phyloP scores from a whole-genome alignment of 1,140 invertebrate species.

The Hyphantria cunea region DNA sequence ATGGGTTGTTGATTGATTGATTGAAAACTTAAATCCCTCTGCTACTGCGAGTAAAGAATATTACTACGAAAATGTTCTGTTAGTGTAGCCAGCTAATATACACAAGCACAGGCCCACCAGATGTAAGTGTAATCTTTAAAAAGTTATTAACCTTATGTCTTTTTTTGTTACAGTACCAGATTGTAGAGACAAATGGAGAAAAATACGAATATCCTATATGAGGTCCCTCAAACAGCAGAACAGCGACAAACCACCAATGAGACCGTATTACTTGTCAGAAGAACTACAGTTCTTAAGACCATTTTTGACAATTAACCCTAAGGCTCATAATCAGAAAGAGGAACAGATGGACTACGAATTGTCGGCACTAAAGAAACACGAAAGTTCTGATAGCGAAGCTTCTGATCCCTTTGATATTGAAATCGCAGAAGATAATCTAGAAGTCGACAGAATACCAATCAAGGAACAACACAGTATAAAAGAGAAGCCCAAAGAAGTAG shows the following conservation, averaged over 20 bases:
- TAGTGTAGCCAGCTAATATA: too few relatives aligned
- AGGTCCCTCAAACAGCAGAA: slow-evolving; percentile 32
- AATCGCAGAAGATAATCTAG: neutral
- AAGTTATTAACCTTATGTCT: neutral
- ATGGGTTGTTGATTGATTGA: too few relatives aligned
- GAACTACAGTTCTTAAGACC: slow-evolving; percentile 33
- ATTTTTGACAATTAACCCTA: slow-evolving; percentile 14
- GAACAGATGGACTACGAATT: slow-evolving; percentile 4
- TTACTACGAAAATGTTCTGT: too few relatives aligned
- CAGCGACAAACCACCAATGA: slow-evolving; percentile 24
- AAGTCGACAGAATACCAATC: neutral
- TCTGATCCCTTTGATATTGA: slow-evolving; percentile 4
- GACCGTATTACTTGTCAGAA: slow-evolving; percentile 35
- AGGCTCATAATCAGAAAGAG: neutral
- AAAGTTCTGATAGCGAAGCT: slow-evolving; percentile 1
- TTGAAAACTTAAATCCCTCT: too few relatives aligned
- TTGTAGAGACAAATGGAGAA: slow-evolving; percentile 38
- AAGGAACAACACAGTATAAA: neutral
- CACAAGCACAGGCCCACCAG: too few relatives aligned
- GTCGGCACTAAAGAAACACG: neutral
- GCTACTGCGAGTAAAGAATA: too few relatives aligned
- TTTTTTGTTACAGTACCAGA: slow-evolving; percentile 32
- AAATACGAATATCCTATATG: slow-evolving; percentile 35
- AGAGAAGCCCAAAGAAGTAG: slow-evolving; percentile 4
- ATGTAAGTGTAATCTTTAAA: too few relatives aligned